Conservation (phyloP, 1,140 invertebrate genomes). For the Caenorhabditis inopinata region DNA sequence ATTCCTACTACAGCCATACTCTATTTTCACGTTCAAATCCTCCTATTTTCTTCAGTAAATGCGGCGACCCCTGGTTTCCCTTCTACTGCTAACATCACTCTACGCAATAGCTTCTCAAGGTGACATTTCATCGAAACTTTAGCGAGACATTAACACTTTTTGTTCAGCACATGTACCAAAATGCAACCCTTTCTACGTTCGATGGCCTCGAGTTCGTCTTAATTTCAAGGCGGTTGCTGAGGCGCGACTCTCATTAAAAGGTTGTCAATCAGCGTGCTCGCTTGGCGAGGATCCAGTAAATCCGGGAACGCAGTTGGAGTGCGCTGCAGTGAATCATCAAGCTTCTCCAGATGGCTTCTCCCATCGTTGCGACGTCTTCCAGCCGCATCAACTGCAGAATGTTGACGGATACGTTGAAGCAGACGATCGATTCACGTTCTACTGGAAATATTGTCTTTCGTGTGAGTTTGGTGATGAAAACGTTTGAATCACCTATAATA, state of each 20-base stretch:
- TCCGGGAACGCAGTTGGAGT: conserved; percentile 45
- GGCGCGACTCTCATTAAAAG: conserved; percentile 54
- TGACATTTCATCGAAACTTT: neutral
- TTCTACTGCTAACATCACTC: conserved; percentile 8
- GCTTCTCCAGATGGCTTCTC: conserved; percentile 45
- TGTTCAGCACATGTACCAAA: neutral
- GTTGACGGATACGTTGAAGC: conserved; percentile 66
- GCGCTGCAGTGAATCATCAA: conserved; percentile 65
- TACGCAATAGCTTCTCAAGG: neutral
- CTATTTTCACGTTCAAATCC: neutral
- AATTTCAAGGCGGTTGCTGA: conserved; percentile 54
- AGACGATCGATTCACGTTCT: conserved; percentile 66
- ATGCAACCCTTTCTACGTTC: conserved; percentile 60
- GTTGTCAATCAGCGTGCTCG: conserved; percentile 58
- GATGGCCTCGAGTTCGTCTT: conserved; percentile 63
- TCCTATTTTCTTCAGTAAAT: neutral
- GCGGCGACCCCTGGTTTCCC: neutral
- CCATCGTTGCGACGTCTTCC: conserved; percentile 55
- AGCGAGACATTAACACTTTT: too few relatives aligned
- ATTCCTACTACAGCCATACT: neutral
- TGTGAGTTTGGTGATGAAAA: too few relatives aligned
- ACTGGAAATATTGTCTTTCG: conserved; percentile 66
- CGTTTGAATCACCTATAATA: too few relatives aligned
- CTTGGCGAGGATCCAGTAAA: conserved; percentile 58
- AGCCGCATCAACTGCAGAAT: conserved; percentile 59